Evolutionary conservation across 2,888 invertebrate genomes (phyloP), one percentile per base, ranked within the genome.

Genomic region (Agonum fuliginosum): DNA sequence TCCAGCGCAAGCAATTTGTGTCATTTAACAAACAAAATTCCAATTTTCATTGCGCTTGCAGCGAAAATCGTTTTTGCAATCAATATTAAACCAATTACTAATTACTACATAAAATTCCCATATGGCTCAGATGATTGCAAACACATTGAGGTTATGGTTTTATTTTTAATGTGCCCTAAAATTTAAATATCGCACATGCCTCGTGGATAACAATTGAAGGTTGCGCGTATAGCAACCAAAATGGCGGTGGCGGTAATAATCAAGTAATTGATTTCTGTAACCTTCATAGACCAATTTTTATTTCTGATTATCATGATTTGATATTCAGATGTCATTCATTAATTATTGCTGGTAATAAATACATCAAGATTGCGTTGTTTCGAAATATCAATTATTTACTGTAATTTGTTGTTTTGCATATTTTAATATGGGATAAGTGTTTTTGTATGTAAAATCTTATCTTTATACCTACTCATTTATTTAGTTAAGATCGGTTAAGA

Each of bases 321-420:
- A 54, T 54, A 54, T 54, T 24, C 54, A 54, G n/a, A 24, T 54
- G 54, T 54, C 24, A 54, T 54, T 51, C 37, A 37, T 37, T 37
- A 10, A 20, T 51, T 48, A 48, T 48, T 1, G 3, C 48, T 48
- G 20, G 22, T 20, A 54, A 24, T 54, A 54, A 54, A 54, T 54
- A 12, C 5, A 54, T 48, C 54, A 24, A 54, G 24, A 54, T 54
- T 6, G n/a, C 37, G 37, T n/a, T 37, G 2, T n/a, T 10, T 37
- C 12, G 10, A 1, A 37, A 54, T n/a, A n/a, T 24, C 10, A 6
- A 0, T 54, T 24, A 22, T 20, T 5, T 8, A 22, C n/a, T n/a
- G 24, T 22, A 51, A 54, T 54, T 54, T 54, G n/a, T 54, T 54
- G n/a, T 24, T 54, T 2, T 54, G 12, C 4, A 6, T 24, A 22